Evolutionary conservation across 2,113 vertebrate genomes (phyloP).

Genomic region (Brachypteracias leptosomus): DNA sequence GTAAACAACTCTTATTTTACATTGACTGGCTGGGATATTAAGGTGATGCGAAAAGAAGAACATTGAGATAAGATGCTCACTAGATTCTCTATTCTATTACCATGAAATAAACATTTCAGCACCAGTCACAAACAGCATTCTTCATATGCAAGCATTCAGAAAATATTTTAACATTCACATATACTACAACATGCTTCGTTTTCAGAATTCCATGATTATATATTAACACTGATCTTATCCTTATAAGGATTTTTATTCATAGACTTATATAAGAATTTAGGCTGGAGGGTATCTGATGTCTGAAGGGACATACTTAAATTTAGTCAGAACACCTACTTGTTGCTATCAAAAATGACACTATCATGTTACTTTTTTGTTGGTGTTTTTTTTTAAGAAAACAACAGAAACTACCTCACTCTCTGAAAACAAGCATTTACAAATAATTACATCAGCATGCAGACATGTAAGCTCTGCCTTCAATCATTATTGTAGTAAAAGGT

Average conservation of each 20-base stretch:
- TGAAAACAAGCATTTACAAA: slow-evolving; percentile 38
- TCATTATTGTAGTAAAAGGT: background rate
- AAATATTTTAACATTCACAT: background rate
- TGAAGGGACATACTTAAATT: background rate
- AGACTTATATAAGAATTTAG: background rate
- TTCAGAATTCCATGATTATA: background rate
- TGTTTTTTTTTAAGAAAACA: background rate
- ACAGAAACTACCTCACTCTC: background rate
- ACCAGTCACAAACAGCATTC: background rate
- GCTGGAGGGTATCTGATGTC: background rate
- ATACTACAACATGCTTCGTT: background rate
- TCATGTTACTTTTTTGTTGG: accelerated
- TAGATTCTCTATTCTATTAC: background rate
- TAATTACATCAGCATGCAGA: background rate
- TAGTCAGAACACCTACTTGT: background rate
- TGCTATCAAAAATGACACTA: background rate
- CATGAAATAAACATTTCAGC: background rate
- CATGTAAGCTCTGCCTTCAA: slow-evolving; percentile 30
- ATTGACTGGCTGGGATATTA: background rate
- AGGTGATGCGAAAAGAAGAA: background rate
- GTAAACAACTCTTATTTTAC: background rate
- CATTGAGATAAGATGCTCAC: background rate
- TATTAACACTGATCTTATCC: background rate
- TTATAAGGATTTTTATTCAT: background rate
- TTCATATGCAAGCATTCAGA: background rate